These are phyloP conservation scores for Nesometra sesokonis DNA, from an alignment of 35 echinoderm and acorn worm genomes.

Conservation along the genomic window DNA sequence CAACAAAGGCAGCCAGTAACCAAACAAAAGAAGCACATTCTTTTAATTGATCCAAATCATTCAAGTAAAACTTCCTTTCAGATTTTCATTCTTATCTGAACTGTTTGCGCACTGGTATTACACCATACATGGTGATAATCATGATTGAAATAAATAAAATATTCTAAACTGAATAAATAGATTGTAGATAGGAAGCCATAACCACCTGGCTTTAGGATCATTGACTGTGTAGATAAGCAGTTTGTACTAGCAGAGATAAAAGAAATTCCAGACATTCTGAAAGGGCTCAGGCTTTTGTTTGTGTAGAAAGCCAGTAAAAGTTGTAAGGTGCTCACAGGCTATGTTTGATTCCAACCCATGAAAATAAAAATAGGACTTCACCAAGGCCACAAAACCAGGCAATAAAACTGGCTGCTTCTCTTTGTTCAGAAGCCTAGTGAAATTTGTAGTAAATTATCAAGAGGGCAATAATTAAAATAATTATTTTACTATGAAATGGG, in stretches of 20 bases:
- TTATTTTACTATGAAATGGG: no score
- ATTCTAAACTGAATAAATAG: no score
- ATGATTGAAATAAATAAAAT: no score
- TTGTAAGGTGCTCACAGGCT: neutral
- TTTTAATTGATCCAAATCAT: neutral
- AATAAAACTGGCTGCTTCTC: neutral
- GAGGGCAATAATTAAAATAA: no score
- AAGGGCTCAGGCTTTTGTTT: neutral
- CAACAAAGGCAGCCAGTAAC: neutral
- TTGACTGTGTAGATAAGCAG: neutral
- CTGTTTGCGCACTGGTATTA: no score
- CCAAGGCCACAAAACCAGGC: neutral
- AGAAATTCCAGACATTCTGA: neutral
- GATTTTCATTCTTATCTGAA: no score
- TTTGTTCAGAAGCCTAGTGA: neutral
- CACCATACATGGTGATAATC: no score
- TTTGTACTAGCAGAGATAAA: neutral
- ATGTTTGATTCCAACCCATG: neutral
- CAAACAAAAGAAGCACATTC: neutral
- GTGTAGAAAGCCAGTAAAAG: neutral
- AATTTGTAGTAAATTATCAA: no score
- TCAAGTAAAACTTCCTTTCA: neutral
- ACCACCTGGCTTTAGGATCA: neutral
- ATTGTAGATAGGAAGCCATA: no score
- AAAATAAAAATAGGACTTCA: neutral